Base-by-base conservation (phyloP, 2,113 vertebrate species). In the Zeus faber region DNA sequence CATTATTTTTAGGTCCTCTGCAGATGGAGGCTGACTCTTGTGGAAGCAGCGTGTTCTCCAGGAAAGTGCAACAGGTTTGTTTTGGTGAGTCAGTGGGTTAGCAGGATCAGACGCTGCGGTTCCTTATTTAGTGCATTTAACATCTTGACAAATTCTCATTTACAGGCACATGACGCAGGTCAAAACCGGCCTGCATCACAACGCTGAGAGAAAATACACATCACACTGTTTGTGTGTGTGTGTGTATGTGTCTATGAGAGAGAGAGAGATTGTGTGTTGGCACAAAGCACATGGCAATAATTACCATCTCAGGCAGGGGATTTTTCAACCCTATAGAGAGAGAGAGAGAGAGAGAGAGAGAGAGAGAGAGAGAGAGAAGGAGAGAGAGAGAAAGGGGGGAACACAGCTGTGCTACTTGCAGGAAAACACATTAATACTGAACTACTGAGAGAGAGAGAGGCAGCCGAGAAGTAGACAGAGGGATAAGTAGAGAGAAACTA, bases 261-360 rank as follows among this genome's bases (percentile, higher is more conserved):
- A 6, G 16, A n/a, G 29, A 2, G 29, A 10, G 29, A 2, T 7
- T 33, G 29, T 9, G 29, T 33, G 3, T 43, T 43, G 40, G 29
- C 29, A 33, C 8, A 22, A 29, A 20, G 23, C 72, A 74, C 65
- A 72, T n/a, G n/a, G n/a, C n/a, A n/a, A 51, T 63, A 79, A 80
- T 84, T 76, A 80, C 29, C 75, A 65, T 73, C 72, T 77, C 70
- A 54, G 67, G 63, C 27, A 49, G 70, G 79, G 63, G 57, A 54
- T 55, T 59, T 29, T 1, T 55, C 16, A 0, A 4, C 54, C 79
- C 72, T n/a, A 58, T 14, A 9, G 39, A 44, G 54, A 51, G 14
- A 23, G 23, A 8, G 72, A 53, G 67, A 68, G 5, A 40, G 20
- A 51, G 31, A 59, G 48, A 14, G 20, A 7, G 35, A 14, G 11